phyloP scores from a whole-genome alignment of 2,113 vertebrate genomes.

The Hippocampus mohnikei region DNA sequence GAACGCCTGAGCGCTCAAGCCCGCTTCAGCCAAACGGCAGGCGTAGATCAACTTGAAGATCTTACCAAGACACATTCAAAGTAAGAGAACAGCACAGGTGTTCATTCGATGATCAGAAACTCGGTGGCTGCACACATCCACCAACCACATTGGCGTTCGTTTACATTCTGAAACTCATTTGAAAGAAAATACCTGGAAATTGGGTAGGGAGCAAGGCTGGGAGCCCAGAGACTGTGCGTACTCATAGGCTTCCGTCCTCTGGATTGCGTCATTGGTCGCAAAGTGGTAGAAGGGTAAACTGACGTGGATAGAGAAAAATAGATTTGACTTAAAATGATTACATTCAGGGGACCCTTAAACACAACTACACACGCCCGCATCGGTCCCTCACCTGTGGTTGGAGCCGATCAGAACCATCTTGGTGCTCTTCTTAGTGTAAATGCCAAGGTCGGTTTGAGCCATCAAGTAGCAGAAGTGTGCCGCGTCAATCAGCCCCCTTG shows the following conservation, averaged over 20 bases:
- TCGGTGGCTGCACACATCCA: too few relatives aligned
- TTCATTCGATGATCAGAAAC: not conserved
- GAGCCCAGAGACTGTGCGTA: conserved; percentile 90
- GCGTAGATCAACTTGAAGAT: conserved; percentile 97
- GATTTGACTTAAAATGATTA: not conserved
- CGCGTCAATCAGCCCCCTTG: conserved; percentile 89
- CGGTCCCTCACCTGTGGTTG: conserved; percentile 83
- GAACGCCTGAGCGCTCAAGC: conserved; percentile 90
- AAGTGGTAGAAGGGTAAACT: conserved; percentile 87
- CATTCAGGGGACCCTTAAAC: not conserved
- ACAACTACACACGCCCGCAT: not conserved
- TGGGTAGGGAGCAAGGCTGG: conserved; percentile 80
- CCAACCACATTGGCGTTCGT: not conserved
- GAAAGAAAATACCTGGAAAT: conserved; percentile 81
- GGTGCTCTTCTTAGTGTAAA: conserved; percentile 90
- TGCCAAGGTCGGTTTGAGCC: conserved; percentile 90
- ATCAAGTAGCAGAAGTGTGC: conserved; percentile 98
- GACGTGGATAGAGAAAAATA: not conserved
- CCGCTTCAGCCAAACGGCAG: conserved; percentile 88
- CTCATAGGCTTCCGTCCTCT: conserved; percentile 93
- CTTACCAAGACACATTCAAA: conserved; percentile 55
- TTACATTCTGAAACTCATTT: not conserved
- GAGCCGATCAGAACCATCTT: conserved; percentile 94
- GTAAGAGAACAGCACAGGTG: conserved; percentile 7
- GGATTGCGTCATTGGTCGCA: conserved; percentile 91